These are phyloP conservation scores for Oryzias dopingdopingensis DNA, from an alignment of 2,797 vertebrate genomes.

Conservation along the genomic window DNA sequence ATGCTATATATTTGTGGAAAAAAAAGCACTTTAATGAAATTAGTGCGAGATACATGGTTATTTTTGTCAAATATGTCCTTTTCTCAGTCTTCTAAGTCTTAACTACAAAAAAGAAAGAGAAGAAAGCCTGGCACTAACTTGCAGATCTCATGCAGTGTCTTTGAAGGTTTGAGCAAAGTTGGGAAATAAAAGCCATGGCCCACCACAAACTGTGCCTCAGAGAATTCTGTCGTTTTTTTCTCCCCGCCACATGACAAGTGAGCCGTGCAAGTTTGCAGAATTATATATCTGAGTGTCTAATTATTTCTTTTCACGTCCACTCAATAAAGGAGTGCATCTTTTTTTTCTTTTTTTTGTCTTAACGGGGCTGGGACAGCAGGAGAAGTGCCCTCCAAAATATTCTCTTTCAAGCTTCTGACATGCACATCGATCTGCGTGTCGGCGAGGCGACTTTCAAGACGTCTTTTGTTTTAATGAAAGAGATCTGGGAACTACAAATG, in stretches of 20 bases:
- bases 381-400: conserved; percentile 72
- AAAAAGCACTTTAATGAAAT: background rate
- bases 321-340: conserved; percentile 69
- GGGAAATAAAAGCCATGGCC: conserved; percentile 67
- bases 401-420: conserved; percentile 74
- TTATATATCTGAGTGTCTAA: conserved; percentile 78
- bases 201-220: conserved; percentile 73
- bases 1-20: background rate
- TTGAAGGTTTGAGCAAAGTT: conserved; percentile 75
- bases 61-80: conserved; percentile 15
- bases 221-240: conserved; percentile 53
- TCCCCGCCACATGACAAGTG: conserved; percentile 72
- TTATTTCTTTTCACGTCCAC: conserved; percentile 78
- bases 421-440: conserved; percentile 75
- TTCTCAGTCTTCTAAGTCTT: conserved; percentile 18
- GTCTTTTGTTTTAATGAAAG: conserved; percentile 72
- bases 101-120: conserved; percentile 34
- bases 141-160: conserved; percentile 40
- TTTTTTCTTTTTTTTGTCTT: conserved; percentile 32
- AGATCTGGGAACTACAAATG: conserved; percentile 59
- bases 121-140: conserved; percentile 38
- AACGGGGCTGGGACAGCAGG: conserved; percentile 57
- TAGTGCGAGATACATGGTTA: conserved; percentile 17
- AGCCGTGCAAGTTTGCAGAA: conserved; percentile 66
- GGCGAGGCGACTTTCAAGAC: conserved; percentile 68